Evolutionary conservation across 2,888 invertebrate genomes (phyloP).

Genomic region (Synergus gifuensis): DNA sequence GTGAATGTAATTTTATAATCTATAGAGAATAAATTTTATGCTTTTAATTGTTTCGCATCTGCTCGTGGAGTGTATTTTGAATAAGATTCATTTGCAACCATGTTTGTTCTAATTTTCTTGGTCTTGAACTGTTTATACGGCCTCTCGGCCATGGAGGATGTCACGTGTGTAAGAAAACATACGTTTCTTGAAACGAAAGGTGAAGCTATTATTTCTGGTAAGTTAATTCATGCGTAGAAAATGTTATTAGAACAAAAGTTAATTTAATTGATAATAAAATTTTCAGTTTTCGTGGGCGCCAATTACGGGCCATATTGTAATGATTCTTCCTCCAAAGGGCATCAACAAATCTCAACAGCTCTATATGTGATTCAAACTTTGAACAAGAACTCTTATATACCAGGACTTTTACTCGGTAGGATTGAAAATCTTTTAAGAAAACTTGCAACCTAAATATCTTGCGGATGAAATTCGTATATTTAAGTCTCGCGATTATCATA

Average conservation of each 20-base stretch:
- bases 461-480: neutral
- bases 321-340: conserved; percentile 69
- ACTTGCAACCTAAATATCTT: neutral
- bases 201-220: conserved; percentile 71
- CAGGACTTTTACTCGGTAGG: conserved; percentile 75
- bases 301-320: conserved; percentile 77
- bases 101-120: conserved; percentile 28
- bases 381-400: conserved; percentile 74
- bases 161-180: conserved; percentile 65
- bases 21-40: neutral
- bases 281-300: conserved; percentile 74
- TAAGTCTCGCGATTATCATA: no score
- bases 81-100: neutral
- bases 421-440: conserved; percentile 21
- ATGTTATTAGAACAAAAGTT: no score
- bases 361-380: conserved; percentile 74
- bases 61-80: neutral
- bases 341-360: conserved; percentile 75
- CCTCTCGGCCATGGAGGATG: conserved; percentile 58
- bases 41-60: neutral
- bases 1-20: conserved; percentile 40
- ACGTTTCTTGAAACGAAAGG: conserved; percentile 70
- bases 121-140: conserved; percentile 53
- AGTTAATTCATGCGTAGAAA: conserved; percentile 42
- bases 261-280: neutral